phyloP scores from a whole-genome alignment of 2,113 vertebrate species.

The Lophotis ruficrista region DNA sequence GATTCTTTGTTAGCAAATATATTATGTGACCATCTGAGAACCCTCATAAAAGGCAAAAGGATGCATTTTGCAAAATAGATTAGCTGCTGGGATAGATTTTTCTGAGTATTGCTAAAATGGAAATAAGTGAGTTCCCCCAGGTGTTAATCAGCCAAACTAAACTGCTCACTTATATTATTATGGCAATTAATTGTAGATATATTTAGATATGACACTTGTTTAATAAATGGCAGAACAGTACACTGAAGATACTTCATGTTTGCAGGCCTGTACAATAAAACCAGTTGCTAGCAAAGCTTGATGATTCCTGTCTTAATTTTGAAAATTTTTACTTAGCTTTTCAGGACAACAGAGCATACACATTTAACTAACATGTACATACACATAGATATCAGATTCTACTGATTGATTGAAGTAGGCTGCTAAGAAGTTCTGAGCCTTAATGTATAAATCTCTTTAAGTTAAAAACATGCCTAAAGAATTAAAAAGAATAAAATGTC shows the following conservation, averaged over 20 bases:
- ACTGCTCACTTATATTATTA: not conserved
- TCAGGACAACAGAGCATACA: not conserved
- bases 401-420: not conserved
- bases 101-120: not conserved
- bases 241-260: not conserved
- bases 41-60: not conserved
- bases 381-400: not conserved
- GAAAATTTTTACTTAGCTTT: not conserved
- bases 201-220: not conserved
- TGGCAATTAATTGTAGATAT: not conserved
- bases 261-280: not conserved
- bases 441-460: not conserved
- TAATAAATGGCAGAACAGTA: not conserved
- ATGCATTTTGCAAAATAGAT: not conserved
- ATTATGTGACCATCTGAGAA: not conserved
- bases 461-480: not conserved
- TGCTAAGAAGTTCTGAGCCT: not conserved
- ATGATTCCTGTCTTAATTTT: not conserved
- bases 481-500: not conserved
- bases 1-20: not conserved
- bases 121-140: not conserved
- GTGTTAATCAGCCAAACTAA: slow-evolving; percentile 15
- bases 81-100: not conserved
- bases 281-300: not conserved
- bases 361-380: not conserved